Conservation (phyloP, 2,113 vertebrate genomes). For the Oreochromis tanganicae region DNA sequence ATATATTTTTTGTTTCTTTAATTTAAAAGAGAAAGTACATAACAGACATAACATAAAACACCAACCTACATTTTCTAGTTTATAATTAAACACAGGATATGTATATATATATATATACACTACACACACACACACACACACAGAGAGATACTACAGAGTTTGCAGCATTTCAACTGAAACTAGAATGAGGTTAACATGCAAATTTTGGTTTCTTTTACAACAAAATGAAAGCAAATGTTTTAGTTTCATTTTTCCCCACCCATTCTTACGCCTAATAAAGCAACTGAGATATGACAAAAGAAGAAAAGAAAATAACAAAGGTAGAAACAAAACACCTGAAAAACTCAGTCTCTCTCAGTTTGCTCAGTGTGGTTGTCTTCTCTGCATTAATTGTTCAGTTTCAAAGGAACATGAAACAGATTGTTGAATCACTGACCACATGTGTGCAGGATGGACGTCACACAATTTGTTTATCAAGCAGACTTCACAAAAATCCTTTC, state of each 20-base stretch:
- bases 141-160: neutral
- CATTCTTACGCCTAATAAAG: fast-evolving
- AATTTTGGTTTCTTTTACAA: neutral
- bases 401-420: neutral
- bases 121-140: too few relatives aligned
- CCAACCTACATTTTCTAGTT: neutral
- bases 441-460: neutral
- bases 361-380: neutral
- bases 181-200: neutral
- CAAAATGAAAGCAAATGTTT: neutral
- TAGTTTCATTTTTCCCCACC: neutral
- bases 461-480: neutral
- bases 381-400: neutral
- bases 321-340: neutral
- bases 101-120: neutral
- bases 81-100: neutral
- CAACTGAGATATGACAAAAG: neutral
- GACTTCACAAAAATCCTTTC: neutral
- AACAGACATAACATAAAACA: neutral
- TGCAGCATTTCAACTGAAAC: neutral
- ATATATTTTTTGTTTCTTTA: neutral
- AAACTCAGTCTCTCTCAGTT: neutral
- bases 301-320: neutral
- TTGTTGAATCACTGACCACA: neutral
- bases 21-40: neutral